Evolutionary conservation across 92 coral and sea anemone genomes (phyloP), one percentile per base, ranked within the genome.

Genomic region (Porites rus): DNA sequence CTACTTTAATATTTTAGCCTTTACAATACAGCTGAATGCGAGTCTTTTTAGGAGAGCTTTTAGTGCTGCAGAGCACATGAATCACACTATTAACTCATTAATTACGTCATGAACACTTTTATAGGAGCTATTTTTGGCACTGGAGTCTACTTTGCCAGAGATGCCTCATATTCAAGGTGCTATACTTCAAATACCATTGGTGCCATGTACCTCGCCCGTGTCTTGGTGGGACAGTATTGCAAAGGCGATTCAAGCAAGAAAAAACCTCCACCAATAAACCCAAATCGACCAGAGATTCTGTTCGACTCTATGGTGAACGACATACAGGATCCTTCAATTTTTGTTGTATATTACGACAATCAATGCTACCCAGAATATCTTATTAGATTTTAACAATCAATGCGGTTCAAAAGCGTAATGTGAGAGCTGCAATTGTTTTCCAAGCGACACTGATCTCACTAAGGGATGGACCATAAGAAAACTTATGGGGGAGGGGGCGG

Each of bases 291-390:
- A 4, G 79, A 80, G 38, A 71, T 73, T 74, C 53, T 71, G 58
- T 90, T 54, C 65, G 96, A 93, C 51, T 93, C 93, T 10, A 93
- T 93, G 67, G 96, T 85, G 1, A 72, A 93, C 52, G 10, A 76
- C 65, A 20, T 71, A 9, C 91, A 77, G 6, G 74, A 75, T 74
- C 92, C 92, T 7, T 81, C 87, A 51, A 84, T 95, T 16, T 93
- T 88, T 78, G 98, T 91, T 69, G 87, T 93, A 87, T 95, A 93
- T 70, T 81, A 86, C 73, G 96, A 95, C 82, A 72, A 66, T 11
- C 96, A 93, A 52, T 93, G 91, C 82, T 95, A 95, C 73, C 98
- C 98, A 12, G 98, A 91, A 59, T 93, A 95, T 72, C 86, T 95
- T 19, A 95, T 95, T 14, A 74, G 10, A 10, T 74, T 74, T 18